These are phyloP conservation scores for Romanomermis culicivorax DNA, from an alignment of 2,888 invertebrate genomes.

Conservation along the genomic window DNA sequence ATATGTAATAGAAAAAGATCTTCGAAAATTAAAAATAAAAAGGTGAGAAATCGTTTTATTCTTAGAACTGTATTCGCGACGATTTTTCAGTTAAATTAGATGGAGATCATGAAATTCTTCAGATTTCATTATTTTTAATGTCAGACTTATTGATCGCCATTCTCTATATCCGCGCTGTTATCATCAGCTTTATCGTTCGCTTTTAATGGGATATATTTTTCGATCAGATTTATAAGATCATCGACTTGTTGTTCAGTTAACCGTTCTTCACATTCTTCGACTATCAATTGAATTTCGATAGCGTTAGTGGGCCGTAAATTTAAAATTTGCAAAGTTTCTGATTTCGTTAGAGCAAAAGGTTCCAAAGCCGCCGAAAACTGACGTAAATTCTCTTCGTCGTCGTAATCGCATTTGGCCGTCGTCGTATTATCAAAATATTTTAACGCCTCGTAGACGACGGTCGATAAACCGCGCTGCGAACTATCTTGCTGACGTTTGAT, in stretches of 20 bases:
- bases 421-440: constrained; percentile 59
- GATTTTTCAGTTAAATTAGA: too few relatives aligned
- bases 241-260: constrained; percentile 58
- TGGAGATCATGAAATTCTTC: too few relatives aligned
- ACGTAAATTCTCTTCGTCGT: constrained; percentile 45
- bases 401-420: constrained; percentile 46
- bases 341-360: constrained; percentile 51
- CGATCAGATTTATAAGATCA: constrained; percentile 44
- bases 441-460: constrained; percentile 36
- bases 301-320: constrained; percentile 64
- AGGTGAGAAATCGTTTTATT: too few relatives aligned
- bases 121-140: too few relatives aligned
- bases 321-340: constrained; percentile 64
- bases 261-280: constrained; percentile 73
- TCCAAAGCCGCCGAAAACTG: constrained; percentile 47
- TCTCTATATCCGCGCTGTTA: too few relatives aligned
- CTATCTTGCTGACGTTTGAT: background rate
- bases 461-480: constrained; percentile 5
- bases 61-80: too few relatives aligned
- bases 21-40: too few relatives aligned
- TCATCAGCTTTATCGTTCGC: too few relatives aligned
- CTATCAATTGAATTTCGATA: constrained; percentile 60
- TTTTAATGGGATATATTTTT: too few relatives aligned
- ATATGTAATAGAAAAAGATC: too few relatives aligned
- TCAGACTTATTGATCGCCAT: too few relatives aligned